Evolutionary conservation across 2,113 vertebrate genomes (phyloP), one percentile per base, ranked within the genome.

Genomic region (Tringa solitaria): DNA sequence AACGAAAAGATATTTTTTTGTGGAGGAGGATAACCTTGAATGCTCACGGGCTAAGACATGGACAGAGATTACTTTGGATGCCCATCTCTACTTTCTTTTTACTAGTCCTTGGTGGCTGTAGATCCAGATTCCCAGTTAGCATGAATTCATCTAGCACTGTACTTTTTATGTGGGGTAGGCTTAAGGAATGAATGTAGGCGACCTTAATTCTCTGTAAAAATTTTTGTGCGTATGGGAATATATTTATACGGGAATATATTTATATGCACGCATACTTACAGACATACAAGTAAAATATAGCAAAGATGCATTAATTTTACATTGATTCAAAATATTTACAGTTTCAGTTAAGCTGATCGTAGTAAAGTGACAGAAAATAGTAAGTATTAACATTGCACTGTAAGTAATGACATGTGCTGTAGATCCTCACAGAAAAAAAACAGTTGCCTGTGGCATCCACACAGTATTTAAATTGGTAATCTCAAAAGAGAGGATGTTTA

Each of bases 311-410:
- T 96, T 95, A 95, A 95, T 96, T 96, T 97, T 93, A 84, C 86
- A 95, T 92, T 68, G 80, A 89, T 95, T 97, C 96, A 95, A 97
- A 96, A 96, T 97, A 96, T 96, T 96, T 95, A 95, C 90, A 53
- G 85, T 89, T 95, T 95, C 61, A 46, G 89, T 93, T 91, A 89
- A 91, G 73, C 92, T 87, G 83, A 92, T 93, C 2, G 0, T 91
- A 48, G 35, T 92, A 65, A 81, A 94, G 77, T 78, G 94, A 94
- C 90, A 93, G 77, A 87, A 96, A 96, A 93, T 90, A 87, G 35
- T 68, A 81, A 95, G 93, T 86, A 95, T 84, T 95, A 96, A 95
- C 79, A 90, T 56, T 92, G 73, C 69, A 76, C 56, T 91, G 45
- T 93, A 95, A 93, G 90, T 84, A 93, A 76, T 92, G 83, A 94